Conservation (phyloP, 1,140 invertebrate species). For the Apis cerana region DNA sequence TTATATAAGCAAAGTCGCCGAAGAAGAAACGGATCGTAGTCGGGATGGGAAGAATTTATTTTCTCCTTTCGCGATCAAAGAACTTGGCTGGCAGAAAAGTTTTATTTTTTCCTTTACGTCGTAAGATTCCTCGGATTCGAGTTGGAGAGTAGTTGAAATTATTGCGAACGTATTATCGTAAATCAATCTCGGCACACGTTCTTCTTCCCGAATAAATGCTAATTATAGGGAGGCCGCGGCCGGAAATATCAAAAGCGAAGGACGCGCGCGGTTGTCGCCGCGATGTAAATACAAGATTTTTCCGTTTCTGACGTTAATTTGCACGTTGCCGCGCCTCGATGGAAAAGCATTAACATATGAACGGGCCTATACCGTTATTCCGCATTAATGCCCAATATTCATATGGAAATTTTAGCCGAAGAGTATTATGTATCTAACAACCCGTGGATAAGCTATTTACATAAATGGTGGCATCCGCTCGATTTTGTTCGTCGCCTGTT, state of each 20-base stretch:
- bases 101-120: not conserved
- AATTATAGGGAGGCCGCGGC: constrained; percentile 36
- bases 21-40: not conserved
- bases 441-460: constrained; percentile 69
- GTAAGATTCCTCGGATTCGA: not conserved
- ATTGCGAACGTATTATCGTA: constrained; percentile 40
- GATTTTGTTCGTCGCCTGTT: constrained; percentile 57
- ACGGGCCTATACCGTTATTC: constrained; percentile 47
- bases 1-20: not conserved
- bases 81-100: no score
- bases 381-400: constrained; percentile 70
- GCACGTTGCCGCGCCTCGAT: constrained; percentile 28
- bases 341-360: constrained; percentile 70
- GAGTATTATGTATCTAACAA: constrained; percentile 73
- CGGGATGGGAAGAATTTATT: not conserved
- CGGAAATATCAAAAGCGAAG: constrained; percentile 45
- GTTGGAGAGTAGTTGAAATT: not conserved
- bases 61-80: not conserved
- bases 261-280: not conserved
- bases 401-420: constrained; percentile 70
- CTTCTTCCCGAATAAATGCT: constrained; percentile 44
- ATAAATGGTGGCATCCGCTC: constrained; percentile 67
- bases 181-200: constrained; percentile 48
- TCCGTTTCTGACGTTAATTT: constrained; percentile 56
- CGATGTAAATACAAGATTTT: constrained; percentile 51